These are phyloP conservation scores for Cyrtonyx montezumae DNA, from an alignment of 2,113 vertebrate genomes.

Conservation along the genomic window DNA sequence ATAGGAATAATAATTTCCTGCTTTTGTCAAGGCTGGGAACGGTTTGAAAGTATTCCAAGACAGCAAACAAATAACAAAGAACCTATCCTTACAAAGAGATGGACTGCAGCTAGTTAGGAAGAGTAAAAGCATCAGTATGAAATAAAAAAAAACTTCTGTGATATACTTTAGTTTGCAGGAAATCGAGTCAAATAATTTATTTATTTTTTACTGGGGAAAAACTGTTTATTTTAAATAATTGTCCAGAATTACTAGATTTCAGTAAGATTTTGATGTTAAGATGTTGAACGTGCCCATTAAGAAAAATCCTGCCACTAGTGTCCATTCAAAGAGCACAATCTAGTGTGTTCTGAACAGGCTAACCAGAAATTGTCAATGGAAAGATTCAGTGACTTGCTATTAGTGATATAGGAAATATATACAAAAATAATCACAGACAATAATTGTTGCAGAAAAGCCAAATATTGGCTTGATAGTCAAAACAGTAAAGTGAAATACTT, in stretches of 20 bases:
- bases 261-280: not conserved
- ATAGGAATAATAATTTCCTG: not conserved
- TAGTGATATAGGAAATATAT: not conserved
- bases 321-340: not conserved
- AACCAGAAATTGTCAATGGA: not conserved
- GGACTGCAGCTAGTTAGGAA: not conserved
- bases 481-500: not conserved
- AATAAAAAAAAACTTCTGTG: not conserved
- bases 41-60: not conserved
- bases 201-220: not conserved
- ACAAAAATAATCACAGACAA: not conserved
- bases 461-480: not conserved
- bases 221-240: not conserved
- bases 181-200: fast-evolving
- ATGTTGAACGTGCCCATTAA: not conserved
- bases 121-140: not conserved
- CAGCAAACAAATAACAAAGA: not conserved
- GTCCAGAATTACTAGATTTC: not conserved
- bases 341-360: not conserved
- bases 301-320: not conserved
- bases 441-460: not conserved
- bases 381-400: not conserved
- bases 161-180: not conserved
- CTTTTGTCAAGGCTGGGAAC: not conserved
- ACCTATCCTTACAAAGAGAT: not conserved